Conservation (phyloP, 2,797 vertebrate species). For the Oreortyx pictus region DNA sequence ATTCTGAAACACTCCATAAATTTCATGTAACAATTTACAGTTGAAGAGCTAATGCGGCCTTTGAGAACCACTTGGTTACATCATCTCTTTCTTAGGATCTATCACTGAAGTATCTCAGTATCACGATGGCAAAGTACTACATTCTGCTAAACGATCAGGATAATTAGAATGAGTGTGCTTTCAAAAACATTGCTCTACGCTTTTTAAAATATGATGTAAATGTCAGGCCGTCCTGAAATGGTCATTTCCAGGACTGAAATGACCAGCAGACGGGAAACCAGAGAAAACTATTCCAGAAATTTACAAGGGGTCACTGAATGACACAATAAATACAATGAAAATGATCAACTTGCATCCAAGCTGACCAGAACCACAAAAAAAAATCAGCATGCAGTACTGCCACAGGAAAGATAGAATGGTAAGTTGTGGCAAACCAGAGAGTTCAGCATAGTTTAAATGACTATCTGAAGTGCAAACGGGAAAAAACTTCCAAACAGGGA, state of each 20-base stretch:
- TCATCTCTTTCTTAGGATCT: not conserved
- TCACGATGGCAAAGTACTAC: not conserved
- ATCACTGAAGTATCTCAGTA: not conserved
- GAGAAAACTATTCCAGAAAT: not conserved
- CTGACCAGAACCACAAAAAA: not conserved
- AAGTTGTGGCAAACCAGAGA: not conserved
- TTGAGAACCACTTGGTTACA: not conserved
- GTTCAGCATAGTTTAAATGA: not conserved
- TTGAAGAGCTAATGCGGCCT: not conserved
- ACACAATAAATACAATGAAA: not conserved
- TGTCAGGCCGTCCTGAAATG: not conserved
- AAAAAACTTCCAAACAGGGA: not conserved
- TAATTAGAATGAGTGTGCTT: not conserved
- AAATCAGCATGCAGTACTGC: not conserved
- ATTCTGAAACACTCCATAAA: not conserved
- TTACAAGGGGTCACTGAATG: not conserved
- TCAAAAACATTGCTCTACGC: not conserved
- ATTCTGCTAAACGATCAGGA: fast-evolving
- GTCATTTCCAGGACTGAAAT: not conserved
- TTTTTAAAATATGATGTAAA: not conserved
- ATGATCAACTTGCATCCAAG: not conserved
- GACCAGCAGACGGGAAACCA: not conserved
- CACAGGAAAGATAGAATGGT: not conserved
- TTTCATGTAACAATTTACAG: not conserved
- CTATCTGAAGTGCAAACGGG: not conserved